Conservation (phyloP, 1,140 invertebrate species). For the Brachionus asplanchnoidis region DNA sequence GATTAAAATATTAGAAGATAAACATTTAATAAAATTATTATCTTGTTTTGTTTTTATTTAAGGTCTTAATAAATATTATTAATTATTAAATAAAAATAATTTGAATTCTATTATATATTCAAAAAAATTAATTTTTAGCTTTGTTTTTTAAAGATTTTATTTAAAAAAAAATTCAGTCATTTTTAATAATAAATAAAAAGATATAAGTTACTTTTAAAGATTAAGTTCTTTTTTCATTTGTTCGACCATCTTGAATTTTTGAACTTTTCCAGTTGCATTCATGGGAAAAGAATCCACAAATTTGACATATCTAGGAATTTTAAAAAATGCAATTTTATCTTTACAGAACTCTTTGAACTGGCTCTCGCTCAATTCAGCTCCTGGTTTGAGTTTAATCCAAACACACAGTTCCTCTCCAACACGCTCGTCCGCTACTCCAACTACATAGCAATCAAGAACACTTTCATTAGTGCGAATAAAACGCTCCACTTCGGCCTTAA, state of each 20-base stretch:
- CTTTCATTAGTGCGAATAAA: neutral
- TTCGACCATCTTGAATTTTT: slow-evolving; percentile 67
- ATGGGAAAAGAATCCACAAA: slow-evolving; percentile 70
- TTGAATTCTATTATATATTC: neutral
- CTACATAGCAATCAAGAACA: neutral
- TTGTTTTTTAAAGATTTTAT: too few relatives aligned
- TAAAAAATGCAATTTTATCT: slow-evolving; percentile 71
- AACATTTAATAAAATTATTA: neutral
- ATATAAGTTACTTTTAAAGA: too few relatives aligned
- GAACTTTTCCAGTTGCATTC: slow-evolving; percentile 76
- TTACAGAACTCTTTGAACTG: slow-evolving; percentile 67
- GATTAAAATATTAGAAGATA: neutral
- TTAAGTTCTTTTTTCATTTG: slow-evolving; percentile 24
- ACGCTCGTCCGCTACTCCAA: slow-evolving; percentile 68
- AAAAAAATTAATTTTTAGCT: neutral
- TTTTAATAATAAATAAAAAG: too few relatives aligned
- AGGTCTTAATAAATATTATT: neutral
- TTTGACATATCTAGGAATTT: slow-evolving; percentile 71
- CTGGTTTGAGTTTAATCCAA: slow-evolving; percentile 64
- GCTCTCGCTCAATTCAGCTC: slow-evolving; percentile 55
- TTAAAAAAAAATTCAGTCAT: neutral
- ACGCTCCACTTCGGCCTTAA: slow-evolving; percentile 64
- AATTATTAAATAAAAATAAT: neutral
- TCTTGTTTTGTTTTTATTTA: neutral
- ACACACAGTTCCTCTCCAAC: slow-evolving; percentile 80